Base-by-base conservation (phyloP, 2,888 invertebrate genomes). In the Tenodera sinensis region DNA sequence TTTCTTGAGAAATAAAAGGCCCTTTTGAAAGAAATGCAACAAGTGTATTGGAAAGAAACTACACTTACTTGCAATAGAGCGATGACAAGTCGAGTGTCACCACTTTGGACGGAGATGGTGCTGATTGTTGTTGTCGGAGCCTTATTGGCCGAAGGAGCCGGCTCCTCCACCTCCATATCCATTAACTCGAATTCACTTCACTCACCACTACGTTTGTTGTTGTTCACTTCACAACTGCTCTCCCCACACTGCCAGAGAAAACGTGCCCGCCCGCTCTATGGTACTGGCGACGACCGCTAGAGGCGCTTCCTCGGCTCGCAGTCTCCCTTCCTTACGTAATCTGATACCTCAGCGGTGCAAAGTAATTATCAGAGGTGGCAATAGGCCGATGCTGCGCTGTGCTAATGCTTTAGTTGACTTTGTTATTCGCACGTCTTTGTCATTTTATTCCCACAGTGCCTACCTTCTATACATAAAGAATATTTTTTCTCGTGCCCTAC, bases 51-150 rank as follows among this genome's bases (percentile, higher is more conserved):
- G 9, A 42, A 42, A 20, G 2, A 71, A 47, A 54, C 20, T 2
- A 15, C 20, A 93, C 96, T 94, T 96, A 98, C 98, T 96, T 97
- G 97, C 91, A 98, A 95, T 91, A 98, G 94, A 91, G 98, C 98
- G 92, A 98, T 97, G 92, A 98, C 97, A 92, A 98, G 96, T 93
- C 97, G 96, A 85, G 98, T 97, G 92, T 96, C 95, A 91, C 97
- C 98, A 92, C 97, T 97, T 93, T 97, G 97, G 90, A 98, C 97
- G 86, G 98, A 98, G 91, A 98, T 97, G 89, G 98, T 98, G 93
- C 97, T 97, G 92, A 98, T 96, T 91, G 98, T 98, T 90, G 98
- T 98, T 89, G 97, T 96, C 83, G 90, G 89, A 27, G 90, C 47
- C 27, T 84, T 88, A 47, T 87, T 89, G 28, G 47, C 86, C 81